phyloP scores from a whole-genome alignment of 2,797 vertebrate genomes.

The Acrossocheilus wenchowensis region DNA sequence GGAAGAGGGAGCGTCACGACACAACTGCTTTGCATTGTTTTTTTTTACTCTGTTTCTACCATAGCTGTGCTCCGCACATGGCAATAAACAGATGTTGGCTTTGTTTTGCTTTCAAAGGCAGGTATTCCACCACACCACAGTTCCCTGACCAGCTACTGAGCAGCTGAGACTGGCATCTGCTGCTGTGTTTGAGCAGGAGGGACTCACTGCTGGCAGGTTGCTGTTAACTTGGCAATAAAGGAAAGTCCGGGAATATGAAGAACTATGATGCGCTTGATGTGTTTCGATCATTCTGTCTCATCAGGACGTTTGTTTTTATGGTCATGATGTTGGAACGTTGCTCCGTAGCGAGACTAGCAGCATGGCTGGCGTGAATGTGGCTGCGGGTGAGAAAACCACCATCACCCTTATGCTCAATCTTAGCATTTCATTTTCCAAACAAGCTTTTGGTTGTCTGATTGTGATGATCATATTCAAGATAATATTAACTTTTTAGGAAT shows the following conservation, averaged over 20 bases:
- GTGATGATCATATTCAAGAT: background rate
- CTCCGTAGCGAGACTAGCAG: background rate
- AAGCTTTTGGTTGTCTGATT: background rate
- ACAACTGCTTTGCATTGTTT: slow-evolving; percentile 51
- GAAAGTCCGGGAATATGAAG: slow-evolving; percentile 48
- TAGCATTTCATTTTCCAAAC: background rate
- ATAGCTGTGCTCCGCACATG: slow-evolving; percentile 51
- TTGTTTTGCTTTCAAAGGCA: slow-evolving; percentile 57
- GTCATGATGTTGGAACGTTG: slow-evolving; percentile 28
- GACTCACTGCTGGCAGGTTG: slow-evolving; percentile 44
- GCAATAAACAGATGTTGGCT: slow-evolving; percentile 79
- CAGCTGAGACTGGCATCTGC: slow-evolving; percentile 76
- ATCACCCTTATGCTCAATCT: slow-evolving; percentile 1
- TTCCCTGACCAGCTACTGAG: slow-evolving; percentile 69
- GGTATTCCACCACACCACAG: slow-evolving; percentile 67
- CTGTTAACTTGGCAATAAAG: slow-evolving; percentile 54
- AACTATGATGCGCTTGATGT: slow-evolving; percentile 49
- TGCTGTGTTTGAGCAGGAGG: slow-evolving; percentile 50
- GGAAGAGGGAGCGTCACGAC: slow-evolving; percentile 49
- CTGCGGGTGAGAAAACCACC: slow-evolving; percentile 1
- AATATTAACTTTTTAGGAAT: background rate
- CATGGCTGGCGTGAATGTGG: background rate
- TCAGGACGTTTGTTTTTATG: slow-evolving; percentile 48
- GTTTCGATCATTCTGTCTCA: slow-evolving; percentile 51
- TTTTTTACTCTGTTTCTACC: slow-evolving; percentile 50